Conservation (phyloP, 2,113 vertebrate species). For the Stercorarius parasiticus region DNA sequence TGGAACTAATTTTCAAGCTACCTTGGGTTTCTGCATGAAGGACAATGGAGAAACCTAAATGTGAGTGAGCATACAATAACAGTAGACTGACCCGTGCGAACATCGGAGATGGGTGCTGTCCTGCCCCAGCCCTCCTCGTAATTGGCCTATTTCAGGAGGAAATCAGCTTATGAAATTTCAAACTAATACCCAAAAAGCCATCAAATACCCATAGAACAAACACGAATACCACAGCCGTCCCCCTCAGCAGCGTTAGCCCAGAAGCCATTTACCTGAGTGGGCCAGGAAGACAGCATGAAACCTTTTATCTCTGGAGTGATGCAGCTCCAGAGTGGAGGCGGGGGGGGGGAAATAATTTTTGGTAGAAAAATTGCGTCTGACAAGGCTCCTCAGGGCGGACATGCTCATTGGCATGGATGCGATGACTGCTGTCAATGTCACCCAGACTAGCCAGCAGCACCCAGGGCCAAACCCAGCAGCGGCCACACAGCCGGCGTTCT, state of each 20-base stretch:
- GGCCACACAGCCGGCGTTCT: rapidly evolving
- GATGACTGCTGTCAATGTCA: background rate
- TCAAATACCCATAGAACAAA: background rate
- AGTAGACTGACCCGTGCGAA: background rate
- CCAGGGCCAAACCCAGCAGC: rapidly evolving
- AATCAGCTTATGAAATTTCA: background rate
- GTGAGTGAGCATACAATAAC: constrained; percentile 18
- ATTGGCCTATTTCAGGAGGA: background rate
- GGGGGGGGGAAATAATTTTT: background rate
- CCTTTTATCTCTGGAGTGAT: background rate
- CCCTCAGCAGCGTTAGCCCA: background rate
- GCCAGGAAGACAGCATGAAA: background rate
- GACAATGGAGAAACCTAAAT: constrained; percentile 10
- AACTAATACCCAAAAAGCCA: background rate
- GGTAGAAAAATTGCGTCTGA: background rate
- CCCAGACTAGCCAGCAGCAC: background rate
- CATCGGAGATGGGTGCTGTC: background rate
- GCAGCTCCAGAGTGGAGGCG: too few relatives aligned
- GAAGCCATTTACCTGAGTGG: background rate
- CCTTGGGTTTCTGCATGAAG: constrained; percentile 31
- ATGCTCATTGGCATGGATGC: rapidly evolving
- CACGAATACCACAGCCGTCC: rapidly evolving
- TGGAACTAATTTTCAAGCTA: constrained; percentile 43
- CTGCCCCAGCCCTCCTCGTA: background rate
- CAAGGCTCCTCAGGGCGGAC: rapidly evolving